phyloP scores from a whole-genome alignment of 2,797 vertebrate genomes.

The Sebastes oblongus region DNA sequence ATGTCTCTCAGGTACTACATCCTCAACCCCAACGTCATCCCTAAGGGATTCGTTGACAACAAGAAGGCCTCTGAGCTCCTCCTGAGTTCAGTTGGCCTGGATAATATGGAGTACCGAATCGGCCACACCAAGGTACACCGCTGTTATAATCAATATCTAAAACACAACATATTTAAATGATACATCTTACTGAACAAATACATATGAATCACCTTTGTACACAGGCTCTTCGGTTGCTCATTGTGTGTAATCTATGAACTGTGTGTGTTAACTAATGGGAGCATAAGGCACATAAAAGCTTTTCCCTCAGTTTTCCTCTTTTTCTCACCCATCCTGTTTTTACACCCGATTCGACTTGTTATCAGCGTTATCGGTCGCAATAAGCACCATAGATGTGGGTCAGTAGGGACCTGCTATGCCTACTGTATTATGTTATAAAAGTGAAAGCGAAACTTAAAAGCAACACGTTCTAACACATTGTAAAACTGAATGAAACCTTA shows the following conservation, averaged over 20 bases:
- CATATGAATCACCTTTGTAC: background rate
- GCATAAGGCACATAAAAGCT: background rate
- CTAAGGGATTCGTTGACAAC: conserved; percentile 79
- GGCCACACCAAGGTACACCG: conserved; percentile 72
- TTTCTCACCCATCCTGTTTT: background rate
- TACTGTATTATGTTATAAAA: too few relatives aligned
- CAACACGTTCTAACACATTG: too few relatives aligned
- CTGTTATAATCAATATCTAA: background rate
- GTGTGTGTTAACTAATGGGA: background rate
- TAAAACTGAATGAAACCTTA: too few relatives aligned
- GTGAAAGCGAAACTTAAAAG: too few relatives aligned
- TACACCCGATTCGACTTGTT: too few relatives aligned
- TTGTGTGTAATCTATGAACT: background rate
- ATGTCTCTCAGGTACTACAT: conserved; percentile 76
- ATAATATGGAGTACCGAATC: conserved; percentile 74
- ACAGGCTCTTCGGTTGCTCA: background rate
- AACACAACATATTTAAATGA: background rate
- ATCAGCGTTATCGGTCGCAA: too few relatives aligned
- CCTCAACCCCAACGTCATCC: conserved; percentile 80
- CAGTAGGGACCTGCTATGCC: too few relatives aligned
- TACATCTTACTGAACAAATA: background rate
- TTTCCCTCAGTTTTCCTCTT: background rate
- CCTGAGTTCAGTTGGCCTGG: conserved; percentile 64
- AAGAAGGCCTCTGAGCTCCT: conserved; percentile 79
- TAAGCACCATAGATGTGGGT: too few relatives aligned